Evolutionary conservation across 2,797 vertebrate genomes (phyloP), one percentile per base, ranked within the genome.

Genomic region (Dallia pectoralis): DNA sequence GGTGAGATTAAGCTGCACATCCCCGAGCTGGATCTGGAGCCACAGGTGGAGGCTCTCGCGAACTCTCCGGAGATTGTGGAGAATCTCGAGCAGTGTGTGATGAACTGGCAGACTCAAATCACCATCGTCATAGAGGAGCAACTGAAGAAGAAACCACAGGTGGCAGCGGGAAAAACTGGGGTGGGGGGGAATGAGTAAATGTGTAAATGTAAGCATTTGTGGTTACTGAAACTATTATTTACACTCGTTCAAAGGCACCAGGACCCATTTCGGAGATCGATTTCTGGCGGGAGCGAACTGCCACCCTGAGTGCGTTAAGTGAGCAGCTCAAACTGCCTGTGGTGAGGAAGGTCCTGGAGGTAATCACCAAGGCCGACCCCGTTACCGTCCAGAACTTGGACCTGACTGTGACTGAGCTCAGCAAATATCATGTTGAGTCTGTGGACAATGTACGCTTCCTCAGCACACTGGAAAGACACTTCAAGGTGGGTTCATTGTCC

Each of bases 21-120:
- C 81, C 97, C 97, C 1, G 76, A 91, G 44, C 4, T 97, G 29
- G 93, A 93, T 63, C 69, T 97, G 33, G 84, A 94, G 9, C 81
- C 83, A 1, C 91, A 93, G 2, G 84, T 93, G 65, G 56, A 87
- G 0, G 74, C 78, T 0, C 85, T 97, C 70, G 88, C 92, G 1
- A 71, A 77, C 4, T 81, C 89, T 83, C 65, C 78, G 4, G 89
- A 87, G 33, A 81, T 91, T 1, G 72, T 96, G 18, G 93, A 95
- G 19, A 76, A 85, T 48, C 78, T 99, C 85, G 95, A 97, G 80
- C 92, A 91, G 16, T 95, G 91, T 79, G 92, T 94, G 75, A 84
- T 94, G 80, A 94, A 92, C 82, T 99, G 97, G 98, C 88, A 95
- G 77, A 89, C 88, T 49, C 93, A 96, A 79, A 95, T 99, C 81